phyloP scores from a whole-genome alignment of 1,140 invertebrate species.

The Calephelis virginiensis region DNA sequence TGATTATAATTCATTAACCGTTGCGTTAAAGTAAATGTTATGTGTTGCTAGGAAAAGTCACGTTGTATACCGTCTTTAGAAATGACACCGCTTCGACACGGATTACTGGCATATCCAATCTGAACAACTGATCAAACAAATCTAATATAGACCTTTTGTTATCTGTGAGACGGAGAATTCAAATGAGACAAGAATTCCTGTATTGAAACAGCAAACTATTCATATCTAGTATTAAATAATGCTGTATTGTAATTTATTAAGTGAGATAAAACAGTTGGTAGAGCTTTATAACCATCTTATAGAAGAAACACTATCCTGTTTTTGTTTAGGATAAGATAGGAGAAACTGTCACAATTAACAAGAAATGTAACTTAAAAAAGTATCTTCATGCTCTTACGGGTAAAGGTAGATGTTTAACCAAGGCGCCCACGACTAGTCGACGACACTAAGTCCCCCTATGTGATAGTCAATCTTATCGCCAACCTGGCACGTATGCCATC shows the following conservation, averaged over 20 bases:
- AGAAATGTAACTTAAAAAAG: no score
- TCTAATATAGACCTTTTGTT: constrained; percentile 58
- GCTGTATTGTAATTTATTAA: constrained; percentile 17
- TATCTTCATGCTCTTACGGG: no score
- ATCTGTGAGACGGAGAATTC: constrained; percentile 37
- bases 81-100: constrained; percentile 34
- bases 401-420: no score
- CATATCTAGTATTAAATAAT: neutral
- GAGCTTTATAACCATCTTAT: no score
- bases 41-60: neutral
- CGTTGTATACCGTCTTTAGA: neutral
- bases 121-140: constrained; percentile 71
- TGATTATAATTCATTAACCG: no score
- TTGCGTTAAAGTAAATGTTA: neutral
- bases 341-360: no score
- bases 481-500: no score
- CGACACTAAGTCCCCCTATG: no score
- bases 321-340: no score
- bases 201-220: constrained; percentile 25
- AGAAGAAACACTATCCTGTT: no score
- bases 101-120: constrained; percentile 35
- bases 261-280: constrained; percentile 1
- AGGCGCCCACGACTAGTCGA: no score
- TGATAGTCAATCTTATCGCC: no score
- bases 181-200: constrained; percentile 37